phyloP scores from a whole-genome alignment of 2,888 invertebrate species.

The Sesia bembeciformis region DNA sequence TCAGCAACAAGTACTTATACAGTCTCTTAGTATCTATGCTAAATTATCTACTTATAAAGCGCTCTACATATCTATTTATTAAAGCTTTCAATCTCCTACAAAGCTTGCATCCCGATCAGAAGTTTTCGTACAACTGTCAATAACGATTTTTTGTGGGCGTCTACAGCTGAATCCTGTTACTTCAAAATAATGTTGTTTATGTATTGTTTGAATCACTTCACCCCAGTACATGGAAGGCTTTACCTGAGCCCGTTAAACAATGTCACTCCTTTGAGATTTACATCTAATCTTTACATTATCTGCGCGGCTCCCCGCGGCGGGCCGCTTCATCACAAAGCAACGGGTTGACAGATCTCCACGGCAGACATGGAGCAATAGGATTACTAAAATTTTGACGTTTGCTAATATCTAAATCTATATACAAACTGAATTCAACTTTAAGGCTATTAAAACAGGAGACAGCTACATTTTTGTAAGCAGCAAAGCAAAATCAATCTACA shows the following conservation, averaged over 20 bases:
- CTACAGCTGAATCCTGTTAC: conserved; percentile 43
- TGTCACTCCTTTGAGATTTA: conserved; percentile 59
- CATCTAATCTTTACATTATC: conserved; percentile 70
- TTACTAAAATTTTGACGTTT: conserved; percentile 53
- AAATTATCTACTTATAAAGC: no score
- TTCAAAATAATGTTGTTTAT: conserved; percentile 63
- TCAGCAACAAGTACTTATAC: no score
- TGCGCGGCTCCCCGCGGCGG: conserved; percentile 52
- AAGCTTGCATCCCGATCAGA: neutral
- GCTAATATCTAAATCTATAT: conserved; percentile 27
- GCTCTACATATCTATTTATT: no score
- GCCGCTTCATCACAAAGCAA: conserved; percentile 67
- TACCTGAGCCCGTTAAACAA: conserved; percentile 65
- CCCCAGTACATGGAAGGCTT: conserved; percentile 24
- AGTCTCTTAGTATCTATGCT: no score
- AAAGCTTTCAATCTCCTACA: neutral
- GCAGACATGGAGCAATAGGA: conserved; percentile 55
- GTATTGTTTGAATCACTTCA: conserved; percentile 60
- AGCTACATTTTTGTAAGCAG: no score
- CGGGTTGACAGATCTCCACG: conserved; percentile 70
- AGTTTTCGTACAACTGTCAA: neutral
- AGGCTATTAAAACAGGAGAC: neutral
- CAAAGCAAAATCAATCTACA: conserved; percentile 32
- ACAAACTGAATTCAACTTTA: conserved; percentile 15
- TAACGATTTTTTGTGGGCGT: neutral